phyloP scores from a whole-genome alignment of 2,113 vertebrate genomes.

The Columba janthina region DNA sequence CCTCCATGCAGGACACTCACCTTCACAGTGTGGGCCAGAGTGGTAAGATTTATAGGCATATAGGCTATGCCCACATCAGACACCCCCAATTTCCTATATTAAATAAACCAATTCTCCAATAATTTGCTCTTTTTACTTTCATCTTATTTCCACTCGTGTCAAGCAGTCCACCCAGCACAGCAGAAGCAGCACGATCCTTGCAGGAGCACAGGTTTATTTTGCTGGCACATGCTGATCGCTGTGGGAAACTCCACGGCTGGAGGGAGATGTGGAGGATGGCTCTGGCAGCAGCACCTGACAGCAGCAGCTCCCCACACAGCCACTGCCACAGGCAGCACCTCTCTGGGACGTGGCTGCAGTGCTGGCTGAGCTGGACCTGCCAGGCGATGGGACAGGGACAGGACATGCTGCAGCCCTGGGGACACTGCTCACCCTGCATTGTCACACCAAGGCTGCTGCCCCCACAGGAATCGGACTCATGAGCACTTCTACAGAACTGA shows the following conservation, averaged over 20 bases:
- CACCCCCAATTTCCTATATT: background rate
- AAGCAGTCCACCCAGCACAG: background rate
- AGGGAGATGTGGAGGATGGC: fast-evolving
- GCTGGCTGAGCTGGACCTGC: fast-evolving
- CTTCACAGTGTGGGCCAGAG: background rate
- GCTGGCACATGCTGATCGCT: fast-evolving
- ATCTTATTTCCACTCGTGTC: background rate
- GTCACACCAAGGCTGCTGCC: background rate
- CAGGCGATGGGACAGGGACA: fast-evolving
- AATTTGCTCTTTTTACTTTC: background rate
- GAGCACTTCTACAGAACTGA: background rate
- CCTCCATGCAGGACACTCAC: fast-evolving
- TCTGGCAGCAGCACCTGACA: fast-evolving
- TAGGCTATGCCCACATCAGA: background rate
- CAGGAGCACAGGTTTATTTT: fast-evolving
- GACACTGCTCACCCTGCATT: fast-evolving
- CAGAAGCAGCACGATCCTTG: background rate
- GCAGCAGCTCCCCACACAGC: too few species aligned
- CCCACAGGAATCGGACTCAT: background rate
- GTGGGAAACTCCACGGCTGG: fast-evolving
- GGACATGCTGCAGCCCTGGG: background rate
- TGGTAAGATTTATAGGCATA: background rate
- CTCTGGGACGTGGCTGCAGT: too few species aligned
- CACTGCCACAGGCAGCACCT: too few species aligned
- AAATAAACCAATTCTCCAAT: background rate